Conservation (phyloP, 2,888 invertebrate genomes). For the Drosophila affinis region DNA sequence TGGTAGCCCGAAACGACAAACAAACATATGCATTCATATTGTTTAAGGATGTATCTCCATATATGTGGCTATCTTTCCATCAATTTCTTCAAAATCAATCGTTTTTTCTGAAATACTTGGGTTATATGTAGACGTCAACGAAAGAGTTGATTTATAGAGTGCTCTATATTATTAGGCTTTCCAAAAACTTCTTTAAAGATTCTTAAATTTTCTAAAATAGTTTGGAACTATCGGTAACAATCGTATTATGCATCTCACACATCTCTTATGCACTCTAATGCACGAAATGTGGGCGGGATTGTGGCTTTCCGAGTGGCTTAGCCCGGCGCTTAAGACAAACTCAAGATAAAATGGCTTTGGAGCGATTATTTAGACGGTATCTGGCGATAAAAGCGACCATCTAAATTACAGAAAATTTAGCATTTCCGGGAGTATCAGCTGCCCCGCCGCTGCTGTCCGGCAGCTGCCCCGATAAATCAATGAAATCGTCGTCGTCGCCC, state of each 20-base stretch:
- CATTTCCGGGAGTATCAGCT: conserved; percentile 34
- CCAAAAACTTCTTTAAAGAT: no score
- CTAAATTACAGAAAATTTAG: conserved; percentile 58
- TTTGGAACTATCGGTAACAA: not conserved
- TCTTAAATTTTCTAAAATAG: not conserved
- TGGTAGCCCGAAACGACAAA: not conserved
- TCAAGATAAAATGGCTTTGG: conserved; percentile 41
- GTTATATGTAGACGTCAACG: no score
- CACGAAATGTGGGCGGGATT: not conserved
- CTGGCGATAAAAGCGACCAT: conserved; percentile 36
- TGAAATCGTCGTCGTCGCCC: conserved; percentile 46
- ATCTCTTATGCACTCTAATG: not conserved
- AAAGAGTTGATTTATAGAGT: no score
- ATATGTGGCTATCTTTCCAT: not conserved
- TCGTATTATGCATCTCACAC: not conserved
- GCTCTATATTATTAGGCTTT: no score
- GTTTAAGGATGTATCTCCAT: not conserved
- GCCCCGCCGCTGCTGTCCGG: conserved; percentile 34
- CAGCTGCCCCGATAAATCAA: conserved; percentile 71
- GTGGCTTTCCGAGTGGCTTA: no score
- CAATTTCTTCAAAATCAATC: not conserved
- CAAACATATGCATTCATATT: not conserved
- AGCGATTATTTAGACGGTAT: conserved; percentile 44
- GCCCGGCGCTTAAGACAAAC: not conserved
- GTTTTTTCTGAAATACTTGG: not conserved